Evolutionary conservation across 2,888 invertebrate species (phyloP).

Genomic region (Physocephala rufipes): DNA sequence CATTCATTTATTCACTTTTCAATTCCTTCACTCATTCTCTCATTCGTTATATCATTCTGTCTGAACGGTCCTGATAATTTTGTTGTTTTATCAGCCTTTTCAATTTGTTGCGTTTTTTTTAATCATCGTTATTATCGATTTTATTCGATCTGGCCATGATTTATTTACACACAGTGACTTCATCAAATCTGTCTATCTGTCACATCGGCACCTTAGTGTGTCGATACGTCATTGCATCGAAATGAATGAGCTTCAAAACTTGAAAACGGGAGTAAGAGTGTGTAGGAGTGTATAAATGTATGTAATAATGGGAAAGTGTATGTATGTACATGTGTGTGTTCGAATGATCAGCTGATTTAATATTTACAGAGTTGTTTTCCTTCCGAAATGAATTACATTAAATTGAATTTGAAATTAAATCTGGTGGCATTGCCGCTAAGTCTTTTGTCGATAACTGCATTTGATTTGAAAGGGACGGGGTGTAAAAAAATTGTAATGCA

Average conservation of each 20-base stretch:
- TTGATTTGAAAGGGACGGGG: too few relatives aligned
- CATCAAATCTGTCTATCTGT: neutral
- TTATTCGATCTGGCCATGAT: neutral
- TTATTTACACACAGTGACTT: neutral
- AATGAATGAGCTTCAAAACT: too few relatives aligned
- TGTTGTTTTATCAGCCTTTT: neutral
- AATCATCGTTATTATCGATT: neutral
- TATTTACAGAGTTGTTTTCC: neutral
- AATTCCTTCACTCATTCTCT: too few relatives aligned
- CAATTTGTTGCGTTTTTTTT: neutral
- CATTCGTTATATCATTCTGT: too few relatives aligned
- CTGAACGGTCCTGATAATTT: too few relatives aligned
- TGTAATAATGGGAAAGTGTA: neutral
- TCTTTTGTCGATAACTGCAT: too few relatives aligned
- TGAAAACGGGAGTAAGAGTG: too few relatives aligned
- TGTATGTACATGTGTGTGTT: neutral
- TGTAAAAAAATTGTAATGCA: too few relatives aligned
- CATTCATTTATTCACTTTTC: too few relatives aligned
- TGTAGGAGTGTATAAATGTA: too few relatives aligned
- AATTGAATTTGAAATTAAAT: constrained; percentile 1
- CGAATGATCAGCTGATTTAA: neutral
- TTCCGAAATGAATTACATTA: neutral
- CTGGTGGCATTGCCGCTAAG: too few relatives aligned
- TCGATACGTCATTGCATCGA: neutral
- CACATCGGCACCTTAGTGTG: neutral